These are phyloP conservation scores for Macrotrachela quadricornifera DNA, from an alignment of 1,140 invertebrate species.

Conservation along the genomic window DNA sequence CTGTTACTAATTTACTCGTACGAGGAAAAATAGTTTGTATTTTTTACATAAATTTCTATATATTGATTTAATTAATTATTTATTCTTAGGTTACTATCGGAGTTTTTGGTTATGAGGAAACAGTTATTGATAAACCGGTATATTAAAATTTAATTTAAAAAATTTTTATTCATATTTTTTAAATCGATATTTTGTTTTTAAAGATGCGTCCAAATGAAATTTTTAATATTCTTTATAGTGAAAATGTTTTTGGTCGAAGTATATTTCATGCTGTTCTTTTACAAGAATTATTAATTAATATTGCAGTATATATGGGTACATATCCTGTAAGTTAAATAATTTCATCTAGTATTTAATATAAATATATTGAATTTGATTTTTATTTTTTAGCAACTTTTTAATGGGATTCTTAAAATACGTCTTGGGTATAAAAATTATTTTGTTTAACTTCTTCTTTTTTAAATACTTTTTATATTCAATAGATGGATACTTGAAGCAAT, in stretches of 20 bases:
- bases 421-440: conserved; percentile 36
- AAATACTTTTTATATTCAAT: no score
- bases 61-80: no score
- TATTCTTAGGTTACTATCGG: conserved; percentile 30
- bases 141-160: no score
- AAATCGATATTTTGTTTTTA: no score
- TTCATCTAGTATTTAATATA: no score
- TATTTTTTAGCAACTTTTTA: conserved; percentile 51
- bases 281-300: conserved; percentile 75
- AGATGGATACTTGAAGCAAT: conserved; percentile 74
- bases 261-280: conserved; percentile 86
- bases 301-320: conserved; percentile 71
- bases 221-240: neutral
- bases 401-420: conserved; percentile 79
- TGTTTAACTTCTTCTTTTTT: no score
- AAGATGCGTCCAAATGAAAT: conserved; percentile 43
- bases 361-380: no score
- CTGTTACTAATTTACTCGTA: conserved; percentile 82
- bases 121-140: conserved; percentile 73
- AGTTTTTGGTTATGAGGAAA: conserved; percentile 68
- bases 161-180: no score
- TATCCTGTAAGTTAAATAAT: conserved; percentile 37
- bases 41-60: no score
- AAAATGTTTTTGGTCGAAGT: conserved; percentile 47
- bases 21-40: conserved; percentile 63